These are phyloP conservation scores for Phoenicopterus ruber DNA, from an alignment of 2,113 vertebrate species.

Conservation along the genomic window DNA sequence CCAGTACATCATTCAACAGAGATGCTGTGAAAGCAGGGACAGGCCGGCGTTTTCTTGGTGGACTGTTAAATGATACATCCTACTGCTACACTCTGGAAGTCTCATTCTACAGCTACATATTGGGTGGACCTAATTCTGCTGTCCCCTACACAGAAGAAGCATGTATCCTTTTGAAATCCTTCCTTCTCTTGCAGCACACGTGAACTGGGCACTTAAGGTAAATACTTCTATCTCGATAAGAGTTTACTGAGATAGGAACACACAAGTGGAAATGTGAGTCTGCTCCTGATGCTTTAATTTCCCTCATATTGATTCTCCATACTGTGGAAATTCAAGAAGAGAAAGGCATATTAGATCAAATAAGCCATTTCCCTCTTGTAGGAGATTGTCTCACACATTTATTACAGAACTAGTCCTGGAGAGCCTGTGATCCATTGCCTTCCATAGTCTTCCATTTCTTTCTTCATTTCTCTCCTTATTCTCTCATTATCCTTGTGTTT, in stretches of 20 bases:
- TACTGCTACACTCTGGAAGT: constrained; percentile 98
- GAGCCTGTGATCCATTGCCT: constrained; percentile 34
- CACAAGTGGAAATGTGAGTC: constrained; percentile 60
- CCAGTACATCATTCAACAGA: constrained; percentile 93
- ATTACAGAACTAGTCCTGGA: constrained; percentile 9
- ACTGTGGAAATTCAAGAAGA: constrained; percentile 53
- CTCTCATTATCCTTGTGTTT: constrained; percentile 10
- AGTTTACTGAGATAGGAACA: constrained; percentile 23
- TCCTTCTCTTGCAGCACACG: not conserved
- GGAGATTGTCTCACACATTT: constrained; percentile 42
- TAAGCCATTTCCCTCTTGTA: constrained; percentile 52
- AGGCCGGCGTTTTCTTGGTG: constrained; percentile 90
- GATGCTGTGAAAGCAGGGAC: constrained; percentile 96
- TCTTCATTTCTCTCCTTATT: constrained; percentile 33
- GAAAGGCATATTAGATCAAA: constrained; percentile 55
- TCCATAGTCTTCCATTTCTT: constrained; percentile 5
- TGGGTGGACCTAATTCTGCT: constrained; percentile 75
- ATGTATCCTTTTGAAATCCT: constrained; percentile 88
- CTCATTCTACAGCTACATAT: constrained; percentile 95
- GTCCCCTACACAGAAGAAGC: constrained; percentile 94
- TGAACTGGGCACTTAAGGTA: constrained; percentile 61
- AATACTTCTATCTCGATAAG: constrained; percentile 1
- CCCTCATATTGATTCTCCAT: constrained; percentile 53
- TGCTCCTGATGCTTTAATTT: constrained; percentile 53
- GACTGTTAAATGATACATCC: constrained; percentile 90